Evolutionary conservation across 2,113 vertebrate genomes (phyloP), one percentile per base, ranked within the genome.

Genomic region (Solea solea): DNA sequence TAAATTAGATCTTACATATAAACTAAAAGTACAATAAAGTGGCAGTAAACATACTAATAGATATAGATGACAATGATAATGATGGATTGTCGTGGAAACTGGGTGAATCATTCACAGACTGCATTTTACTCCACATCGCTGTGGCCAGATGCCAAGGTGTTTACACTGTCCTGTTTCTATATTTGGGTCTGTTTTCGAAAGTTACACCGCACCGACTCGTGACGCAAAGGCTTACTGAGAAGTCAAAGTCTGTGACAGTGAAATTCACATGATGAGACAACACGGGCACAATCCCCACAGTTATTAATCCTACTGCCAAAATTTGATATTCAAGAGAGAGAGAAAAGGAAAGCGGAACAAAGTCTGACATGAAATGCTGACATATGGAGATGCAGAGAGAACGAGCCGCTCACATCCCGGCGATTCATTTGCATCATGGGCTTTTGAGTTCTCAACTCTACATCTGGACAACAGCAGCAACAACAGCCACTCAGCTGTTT

Each of bases 401-500:
- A 60, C 0, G 1, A 21, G 55, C 41, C 27, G 42, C 8, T 49
- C 42, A 0, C 28, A 13, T 8, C 5, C 1, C 15, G 40, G 58
- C n/a, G 63, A 53, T 64, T 48, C 11, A 77, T 74, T 67, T 42
- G 42, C 50, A 64, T 70, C 70, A 58, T 1, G 39, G 74, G 63
- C 15, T 70, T 69, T 41, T 81, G 73, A 80, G 84, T 77, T 82
- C 50, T 7, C 70, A 48, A 27, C 9, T n/a, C 8, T 58, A 83
- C 86, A 89, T 88, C 85, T 86, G 90, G 82, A 75, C 61, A 45
- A 45, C 70, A 87, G 74, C 80, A 69, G 74, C 65, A 78, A n/a
- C 15, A 71, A 67, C 69, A 45, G 73, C 51, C 3, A 44, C 34
- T 74, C 67, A 60, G 85, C 74, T 88, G 83, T 70, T 78, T 76